Conservation (phyloP, 2,113 vertebrate species). For the Hymenochirus boettgeri region DNA sequence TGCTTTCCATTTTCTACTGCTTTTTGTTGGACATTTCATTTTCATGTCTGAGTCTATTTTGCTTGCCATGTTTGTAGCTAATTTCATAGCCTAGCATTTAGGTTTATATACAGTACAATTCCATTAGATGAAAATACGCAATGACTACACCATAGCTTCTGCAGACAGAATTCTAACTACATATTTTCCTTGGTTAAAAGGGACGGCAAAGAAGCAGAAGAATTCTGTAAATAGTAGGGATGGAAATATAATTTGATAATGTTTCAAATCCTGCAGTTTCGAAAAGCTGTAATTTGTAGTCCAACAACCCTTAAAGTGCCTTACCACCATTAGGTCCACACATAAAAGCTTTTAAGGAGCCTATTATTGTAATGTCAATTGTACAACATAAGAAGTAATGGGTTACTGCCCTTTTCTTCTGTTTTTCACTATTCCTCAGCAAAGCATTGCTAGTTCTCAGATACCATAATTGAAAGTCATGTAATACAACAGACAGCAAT, state of each 20-base stretch:
- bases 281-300: constrained; percentile 1
- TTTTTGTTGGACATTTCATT: no score
- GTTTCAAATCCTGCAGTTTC: constrained; percentile 9
- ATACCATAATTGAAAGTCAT: constrained; percentile 14
- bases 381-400: constrained; percentile 6
- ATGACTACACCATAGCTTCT: no score
- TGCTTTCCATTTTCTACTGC: no score
- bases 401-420: constrained; percentile 1
- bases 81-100: no score
- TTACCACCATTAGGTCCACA: constrained; percentile 11
- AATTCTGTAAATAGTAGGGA: neutral
- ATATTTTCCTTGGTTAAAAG: no score
- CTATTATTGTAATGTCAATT: constrained; percentile 14
- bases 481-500: constrained; percentile 2
- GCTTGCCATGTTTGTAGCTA: no score
- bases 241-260: neutral
- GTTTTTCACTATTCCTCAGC: constrained; percentile 1
- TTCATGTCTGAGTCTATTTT: no score
- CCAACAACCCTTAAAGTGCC: constrained; percentile 6
- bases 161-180: no score
- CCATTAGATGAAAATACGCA: no score
- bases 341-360: constrained; percentile 21
- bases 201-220: neutral
- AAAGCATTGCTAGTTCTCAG: neutral
- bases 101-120: no score